These are phyloP conservation scores for Cephus pygmeus DNA, from an alignment of 2,888 invertebrate species.

Conservation along the genomic window DNA sequence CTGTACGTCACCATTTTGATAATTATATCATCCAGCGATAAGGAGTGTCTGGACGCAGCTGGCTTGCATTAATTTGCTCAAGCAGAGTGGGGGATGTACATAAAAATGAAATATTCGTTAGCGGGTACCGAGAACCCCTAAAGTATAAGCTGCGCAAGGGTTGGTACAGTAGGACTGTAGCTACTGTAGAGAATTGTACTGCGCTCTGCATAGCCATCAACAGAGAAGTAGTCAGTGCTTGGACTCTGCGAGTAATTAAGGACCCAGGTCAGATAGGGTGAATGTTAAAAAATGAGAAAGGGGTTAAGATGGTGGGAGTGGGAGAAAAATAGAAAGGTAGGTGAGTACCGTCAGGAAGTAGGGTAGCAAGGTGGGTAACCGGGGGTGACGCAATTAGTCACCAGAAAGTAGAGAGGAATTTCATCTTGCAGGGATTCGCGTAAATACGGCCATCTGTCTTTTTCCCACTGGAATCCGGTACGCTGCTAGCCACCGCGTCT, in stretches of 20 bases:
- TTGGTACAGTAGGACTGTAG: background rate
- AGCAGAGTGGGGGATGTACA: background rate
- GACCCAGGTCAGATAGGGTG: background rate
- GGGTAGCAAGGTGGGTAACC: slow-evolving; percentile 6
- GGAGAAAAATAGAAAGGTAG: background rate
- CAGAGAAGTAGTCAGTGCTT: background rate
- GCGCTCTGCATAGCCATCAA: background rate
- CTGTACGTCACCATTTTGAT: background rate
- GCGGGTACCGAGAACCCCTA: background rate
- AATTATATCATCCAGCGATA: background rate
- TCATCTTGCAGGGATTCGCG: slow-evolving; percentile 21
- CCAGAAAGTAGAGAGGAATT: slow-evolving; percentile 19
- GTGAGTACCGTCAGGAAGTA: background rate
- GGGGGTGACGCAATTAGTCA: slow-evolving; percentile 19
- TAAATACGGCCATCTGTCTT: slow-evolving; percentile 21
- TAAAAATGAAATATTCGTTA: background rate
- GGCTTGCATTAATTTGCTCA: background rate
- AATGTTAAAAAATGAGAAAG: background rate
- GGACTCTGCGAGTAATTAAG: background rate
- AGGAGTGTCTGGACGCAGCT: background rate
- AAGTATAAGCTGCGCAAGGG: background rate
- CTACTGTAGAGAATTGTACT: background rate
- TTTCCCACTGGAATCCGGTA: slow-evolving; percentile 9
- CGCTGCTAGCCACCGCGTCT: background rate
- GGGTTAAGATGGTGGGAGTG: background rate